Base-by-base conservation (phyloP, 2,888 invertebrate genomes). In the Ceramica pisi region DNA sequence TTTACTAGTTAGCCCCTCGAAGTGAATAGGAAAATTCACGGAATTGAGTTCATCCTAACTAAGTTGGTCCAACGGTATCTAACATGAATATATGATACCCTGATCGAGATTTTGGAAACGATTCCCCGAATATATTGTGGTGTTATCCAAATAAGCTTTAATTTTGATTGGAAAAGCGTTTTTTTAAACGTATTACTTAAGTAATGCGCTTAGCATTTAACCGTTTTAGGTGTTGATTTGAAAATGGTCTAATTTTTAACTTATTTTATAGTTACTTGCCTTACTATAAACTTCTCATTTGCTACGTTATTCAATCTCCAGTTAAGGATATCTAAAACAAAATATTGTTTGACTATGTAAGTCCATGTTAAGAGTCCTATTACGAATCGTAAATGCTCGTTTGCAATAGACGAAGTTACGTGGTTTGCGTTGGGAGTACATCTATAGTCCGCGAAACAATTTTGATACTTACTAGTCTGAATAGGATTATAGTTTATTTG, bases 31-130 rank as follows among this genome's bases (percentile, higher is more conserved):
- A 55, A 62, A 46, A 81, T 66, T 59, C 71, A 62, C 50, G 57
- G 26, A 79, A 82, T 69, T 65, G 74, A 79, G 80, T 67, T 70
- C 61, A 73, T 67, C 57, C 57, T 65, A 57, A 62, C 51, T 21
- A 35, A 80, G 69, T 55, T 81, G 68, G 68, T 67, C 57, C 74
- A 64, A 70, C 53, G 55, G 60, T 59, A 78, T 70, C 64, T 59
- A 78, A 63, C 46, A 72, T 82, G 80, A 82, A 80, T 80, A 66
- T 66, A 68, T 72, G 78, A 78, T 80, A 50, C 46, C 31, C 26
- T 46, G 50, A 81, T 81, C 66, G 48, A 61, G 68, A 80, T 67
- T 70, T 64, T 61, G 70, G 19, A 50, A 44, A 68, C 56, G 23
- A 68, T 76, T 35, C 23, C 48, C 19, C n/a, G 72, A 44, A 72